These are phyloP conservation scores for Trichomalopsis sarcophagae DNA, from an alignment of 1,140 invertebrate species.

Conservation along the genomic window DNA sequence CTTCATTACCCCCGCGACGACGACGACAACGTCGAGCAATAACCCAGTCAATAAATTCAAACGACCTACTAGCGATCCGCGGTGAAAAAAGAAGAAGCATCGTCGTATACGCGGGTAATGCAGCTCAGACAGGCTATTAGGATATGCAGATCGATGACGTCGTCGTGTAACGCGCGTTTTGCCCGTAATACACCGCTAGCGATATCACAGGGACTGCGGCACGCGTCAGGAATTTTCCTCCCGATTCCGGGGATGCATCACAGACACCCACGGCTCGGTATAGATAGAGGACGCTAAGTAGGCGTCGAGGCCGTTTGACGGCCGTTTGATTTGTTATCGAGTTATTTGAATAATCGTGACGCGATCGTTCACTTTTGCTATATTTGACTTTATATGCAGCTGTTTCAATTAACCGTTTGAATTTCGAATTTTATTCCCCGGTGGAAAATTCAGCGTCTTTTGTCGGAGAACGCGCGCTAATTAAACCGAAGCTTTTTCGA, in stretches of 20 bases:
- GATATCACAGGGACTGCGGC: neutral
- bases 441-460: too few relatives aligned
- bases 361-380: too few relatives aligned
- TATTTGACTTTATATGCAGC: too few relatives aligned
- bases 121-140: neutral
- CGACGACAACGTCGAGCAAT: neutral
- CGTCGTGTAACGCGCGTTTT: neutral
- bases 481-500: too few relatives aligned
- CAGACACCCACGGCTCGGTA: neutral
- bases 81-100: neutral
- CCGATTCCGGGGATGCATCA: neutral
- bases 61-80: neutral
- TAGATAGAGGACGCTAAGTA: neutral
- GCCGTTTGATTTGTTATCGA: too few relatives aligned
- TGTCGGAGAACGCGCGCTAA: too few relatives aligned
- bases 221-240: slow-evolving; percentile 23
- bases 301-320: too few relatives aligned
- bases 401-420: too few relatives aligned
- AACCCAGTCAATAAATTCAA: neutral
- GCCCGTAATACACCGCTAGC: neutral
- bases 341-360: too few relatives aligned
- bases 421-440: too few relatives aligned
- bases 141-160: slow-evolving; percentile 16
- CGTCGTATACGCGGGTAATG: too few relatives aligned
- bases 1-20: neutral